Evolutionary conservation across 2,888 invertebrate genomes (phyloP), one percentile per base, ranked within the genome.

Genomic region (Lycaena phlaeas): DNA sequence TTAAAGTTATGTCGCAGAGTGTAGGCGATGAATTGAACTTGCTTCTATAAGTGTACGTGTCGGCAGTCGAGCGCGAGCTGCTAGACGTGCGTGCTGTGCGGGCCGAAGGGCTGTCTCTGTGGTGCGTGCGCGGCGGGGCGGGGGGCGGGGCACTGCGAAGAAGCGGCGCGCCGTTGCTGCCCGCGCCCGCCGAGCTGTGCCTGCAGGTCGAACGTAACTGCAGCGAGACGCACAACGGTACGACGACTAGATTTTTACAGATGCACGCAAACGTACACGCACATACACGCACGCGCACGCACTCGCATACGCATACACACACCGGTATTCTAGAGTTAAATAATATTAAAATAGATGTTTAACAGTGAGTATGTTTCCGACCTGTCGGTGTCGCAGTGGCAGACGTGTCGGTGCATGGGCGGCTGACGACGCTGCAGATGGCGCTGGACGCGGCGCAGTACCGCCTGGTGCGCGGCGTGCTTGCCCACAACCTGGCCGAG

Each of bases 401-500:
- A 0, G 95, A 96, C 73, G 89, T 95, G 71, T 92, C 92, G 59
- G 87, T 96, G 10, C 91, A 92, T 46, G 97, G 96, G 12, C 90
- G 91, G 18, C 81, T 98, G 44, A 92, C 95, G 2, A 94, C 95
- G 25, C 87, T 97, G 56, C 92, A 94, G 70, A 91, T 91, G 46
- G 88, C 92, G 30, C 71, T 98, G 42, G 93, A 95, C 77, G 86
- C 93, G 36, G 87, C 90, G 36, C 96, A 97, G 70, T 97, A 96
- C 76, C 91, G 92, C 68, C 79, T 97, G 28, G 88, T 98, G 39
- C 88, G 94, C 45, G 97, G 96, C 11, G 87, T 98, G 44, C 84
- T 98, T 4, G 88, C 91, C 2, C 93, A 94, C 74, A 98, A 98
- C 81, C 89, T 98, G 48, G 96, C 95, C 1, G 97, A 97, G 72